Percentiles rank a stretch among this genome's conserved stretches.
These are phyloP conservation scores for Tetranychus truncatus DNA, from an alignment of 2,888 invertebrate genomes.

Conservation along the genomic window DNA sequence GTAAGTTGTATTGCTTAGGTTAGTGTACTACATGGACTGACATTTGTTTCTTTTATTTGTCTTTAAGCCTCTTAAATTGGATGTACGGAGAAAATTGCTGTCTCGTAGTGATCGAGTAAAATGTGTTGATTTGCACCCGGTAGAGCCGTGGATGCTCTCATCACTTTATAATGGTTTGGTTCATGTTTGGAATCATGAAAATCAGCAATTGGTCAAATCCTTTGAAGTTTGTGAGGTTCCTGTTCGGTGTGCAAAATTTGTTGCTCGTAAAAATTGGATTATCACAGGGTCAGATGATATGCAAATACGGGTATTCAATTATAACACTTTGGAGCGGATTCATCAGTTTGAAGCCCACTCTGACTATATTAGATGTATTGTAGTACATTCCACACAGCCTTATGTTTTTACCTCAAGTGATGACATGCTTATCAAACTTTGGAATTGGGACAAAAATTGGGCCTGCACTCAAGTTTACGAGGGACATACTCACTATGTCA, in stretches of 20 bases:
- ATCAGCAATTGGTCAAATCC: constrained; percentile 46
- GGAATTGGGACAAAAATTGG: constrained; percentile 99
- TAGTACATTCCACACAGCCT: constrained; percentile 90
- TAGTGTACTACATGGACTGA: too few species aligned
- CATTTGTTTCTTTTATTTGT: too few species aligned
- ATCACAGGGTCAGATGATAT: constrained; percentile 66
- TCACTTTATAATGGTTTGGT: constrained; percentile 96
- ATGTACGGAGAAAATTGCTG: constrained; percentile 91
- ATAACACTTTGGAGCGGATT: constrained; percentile 87
- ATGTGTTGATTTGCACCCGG: constrained; percentile 88
- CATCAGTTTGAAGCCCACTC: constrained; percentile 96
- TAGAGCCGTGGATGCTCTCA: constrained; percentile 96
- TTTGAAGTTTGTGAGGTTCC: constrained; percentile 72
- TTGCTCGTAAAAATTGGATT: constrained; percentile 95
- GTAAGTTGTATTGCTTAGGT: too few species aligned
- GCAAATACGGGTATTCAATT: constrained; percentile 78
- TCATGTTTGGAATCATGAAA: constrained; percentile 97
- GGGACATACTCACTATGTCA: constrained; percentile 96
- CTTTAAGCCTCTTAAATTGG: constrained; percentile 70
- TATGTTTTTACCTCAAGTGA: constrained; percentile 90
- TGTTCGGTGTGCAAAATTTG: constrained; percentile 84
- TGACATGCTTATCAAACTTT: constrained; percentile 92
- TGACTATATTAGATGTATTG: constrained; percentile 88
- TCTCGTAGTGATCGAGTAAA: constrained; percentile 96
- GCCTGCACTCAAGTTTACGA: constrained; percentile 94